These are phyloP conservation scores for Parauchenoglanis ngamensis DNA, from an alignment of 2,797 vertebrate species.

Conservation along the genomic window DNA sequence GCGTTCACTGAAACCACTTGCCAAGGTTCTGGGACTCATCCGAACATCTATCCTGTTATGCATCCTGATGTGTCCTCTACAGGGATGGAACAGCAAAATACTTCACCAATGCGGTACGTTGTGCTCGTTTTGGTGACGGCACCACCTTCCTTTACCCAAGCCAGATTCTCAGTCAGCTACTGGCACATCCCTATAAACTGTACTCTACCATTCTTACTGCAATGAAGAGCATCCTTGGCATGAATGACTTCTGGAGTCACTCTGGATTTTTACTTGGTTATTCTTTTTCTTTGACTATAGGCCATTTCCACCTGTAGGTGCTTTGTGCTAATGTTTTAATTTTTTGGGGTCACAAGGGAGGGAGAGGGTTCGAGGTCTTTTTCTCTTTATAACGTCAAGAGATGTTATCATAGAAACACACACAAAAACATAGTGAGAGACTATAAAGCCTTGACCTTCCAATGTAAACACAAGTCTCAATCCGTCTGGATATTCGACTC, in stretches of 20 bases:
- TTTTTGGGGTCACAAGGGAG: neutral
- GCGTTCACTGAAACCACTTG: too few species aligned
- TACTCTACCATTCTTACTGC: neutral
- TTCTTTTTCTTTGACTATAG: neutral
- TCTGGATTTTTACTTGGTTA: neutral
- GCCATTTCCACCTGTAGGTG: neutral
- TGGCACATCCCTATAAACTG: neutral
- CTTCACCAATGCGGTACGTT: too few species aligned
- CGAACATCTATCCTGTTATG: too few species aligned
- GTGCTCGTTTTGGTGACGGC: too few species aligned
- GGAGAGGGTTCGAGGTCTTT: neutral
- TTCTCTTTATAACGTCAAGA: neutral
- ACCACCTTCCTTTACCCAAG: neutral
- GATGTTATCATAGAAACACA: neutral
- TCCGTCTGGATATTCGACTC: neutral
- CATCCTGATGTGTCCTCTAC: too few species aligned
- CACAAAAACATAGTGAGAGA: neutral
- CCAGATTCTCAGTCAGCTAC: neutral
- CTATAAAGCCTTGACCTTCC: neutral
- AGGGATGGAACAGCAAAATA: too few species aligned
- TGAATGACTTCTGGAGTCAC: neutral
- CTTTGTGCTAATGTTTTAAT: neutral
- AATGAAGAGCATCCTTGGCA: neutral
- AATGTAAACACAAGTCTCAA: neutral
- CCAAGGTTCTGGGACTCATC: too few species aligned